Evolutionary conservation across 1,140 invertebrate species (phyloP), one percentile per base, ranked within the genome.

Genomic region (Bombus haemorrhoidalis): DNA sequence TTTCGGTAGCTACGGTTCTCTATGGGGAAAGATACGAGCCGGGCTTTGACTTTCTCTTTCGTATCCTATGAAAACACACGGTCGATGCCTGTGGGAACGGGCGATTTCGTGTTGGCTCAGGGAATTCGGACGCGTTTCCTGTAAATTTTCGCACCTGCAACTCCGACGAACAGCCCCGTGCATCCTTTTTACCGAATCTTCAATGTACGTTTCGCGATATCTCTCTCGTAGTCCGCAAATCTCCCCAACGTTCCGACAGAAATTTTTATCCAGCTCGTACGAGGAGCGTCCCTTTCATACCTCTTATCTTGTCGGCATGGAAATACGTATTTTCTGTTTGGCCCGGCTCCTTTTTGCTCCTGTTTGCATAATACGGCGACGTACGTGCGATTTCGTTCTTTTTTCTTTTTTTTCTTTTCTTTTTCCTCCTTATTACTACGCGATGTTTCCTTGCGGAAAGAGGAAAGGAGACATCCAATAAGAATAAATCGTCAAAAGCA

Each of bases 401-500:
- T 12, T 28, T 25, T 9, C 3, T 37, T 37, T 37, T 37, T 37
- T 37, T 37, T 80, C 25, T 3, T n/a, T 12, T 10, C n/a, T 10
- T 4, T 25, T 64, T n/a, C 68, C 81, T 68, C 5, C 32, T 12
- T 34, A 66, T 34, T 39, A 37, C 64, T 57, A 72, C 57, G 43
- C 62, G 64, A 85, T 71, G 64, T 57, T 92, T 91, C 91, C 41
- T 84, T 80, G 88, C 85, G 87, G 91, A 91, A 87, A 76, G 86
- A 39, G 8, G 37, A n/a, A 41, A 41, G 28, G 25, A 59, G 68
- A 86, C 90, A 89, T 3, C 86, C 90, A 93, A 93, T 93, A 93
- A 89, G 92, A 92, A 94, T 92, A 93, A 93, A 94, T 94, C 91
- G 92, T 93, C 89, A 93, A 93, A 91, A 88, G 86, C 85, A 91